A percentile compares a stretch with the other conserved stretches of the same genome.
phyloP scores from a whole-genome alignment of 2,888 invertebrate genomes.

The Aproaerema taeniolella region DNA sequence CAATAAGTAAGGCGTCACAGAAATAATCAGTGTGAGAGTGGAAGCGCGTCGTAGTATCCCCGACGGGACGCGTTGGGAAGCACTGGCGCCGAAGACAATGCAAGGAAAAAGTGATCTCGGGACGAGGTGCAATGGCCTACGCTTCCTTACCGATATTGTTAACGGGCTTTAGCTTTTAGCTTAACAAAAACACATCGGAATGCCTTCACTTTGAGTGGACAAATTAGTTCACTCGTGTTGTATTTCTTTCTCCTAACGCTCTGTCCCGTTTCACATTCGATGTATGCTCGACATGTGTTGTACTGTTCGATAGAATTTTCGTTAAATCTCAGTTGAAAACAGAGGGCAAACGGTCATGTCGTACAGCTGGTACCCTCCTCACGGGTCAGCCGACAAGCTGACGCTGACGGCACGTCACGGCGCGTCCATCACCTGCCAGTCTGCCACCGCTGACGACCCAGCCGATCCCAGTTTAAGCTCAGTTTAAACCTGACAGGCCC shows the following conservation, averaged over 20 bases:
- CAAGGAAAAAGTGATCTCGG: conserved; percentile 32
- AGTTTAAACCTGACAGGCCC: conserved; percentile 60
- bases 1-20: conserved; percentile 36
- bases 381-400: conserved; percentile 30
- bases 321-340: conserved; percentile 24
- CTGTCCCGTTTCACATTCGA: too few relatives aligned
- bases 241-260: too few relatives aligned
- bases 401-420: conserved; percentile 51
- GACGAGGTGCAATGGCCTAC: conserved; percentile 23
- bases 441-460: conserved; percentile 51
- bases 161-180: conserved; percentile 23
- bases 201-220: conserved; percentile 17
- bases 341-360: conserved; percentile 43
- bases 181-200: conserved; percentile 21
- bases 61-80: conserved; percentile 29
- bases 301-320: not conserved
- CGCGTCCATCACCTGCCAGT: conserved; percentile 63
- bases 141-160: conserved; percentile 25
- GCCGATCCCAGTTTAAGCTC: conserved; percentile 39
- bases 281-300: too few relatives aligned
- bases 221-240: conserved; percentile 19
- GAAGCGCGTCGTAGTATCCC: too few relatives aligned
- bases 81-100: conserved; percentile 36
- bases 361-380: conserved; percentile 29
- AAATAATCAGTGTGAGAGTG: conserved; percentile 44